phyloP scores from a whole-genome alignment of 2,113 vertebrate genomes.

The Ornithorhynchus anatinus region DNA sequence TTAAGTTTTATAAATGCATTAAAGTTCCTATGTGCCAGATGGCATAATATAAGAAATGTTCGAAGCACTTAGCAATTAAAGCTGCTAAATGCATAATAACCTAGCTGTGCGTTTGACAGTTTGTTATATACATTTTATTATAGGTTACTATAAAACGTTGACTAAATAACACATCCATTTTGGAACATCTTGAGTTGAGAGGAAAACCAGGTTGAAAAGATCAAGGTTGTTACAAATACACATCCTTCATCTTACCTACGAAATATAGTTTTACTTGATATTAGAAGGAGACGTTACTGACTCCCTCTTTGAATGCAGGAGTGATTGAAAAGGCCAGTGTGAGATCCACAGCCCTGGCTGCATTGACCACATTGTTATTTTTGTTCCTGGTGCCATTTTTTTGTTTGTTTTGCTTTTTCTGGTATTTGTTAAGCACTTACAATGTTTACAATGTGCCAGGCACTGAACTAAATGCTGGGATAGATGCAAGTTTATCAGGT shows the following conservation, averaged over 20 bases:
- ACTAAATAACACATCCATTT: conserved; percentile 36
- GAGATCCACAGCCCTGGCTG: too few species aligned
- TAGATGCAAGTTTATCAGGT: too few species aligned
- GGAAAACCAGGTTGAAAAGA: conserved; percentile 32
- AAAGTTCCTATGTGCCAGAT: conserved; percentile 48
- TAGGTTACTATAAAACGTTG: conserved; percentile 36
- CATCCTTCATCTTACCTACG: conserved; percentile 27
- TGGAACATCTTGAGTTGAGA: conserved; percentile 26
- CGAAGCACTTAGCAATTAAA: conserved; percentile 63
- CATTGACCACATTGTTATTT: too few species aligned
- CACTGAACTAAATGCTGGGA: too few species aligned
- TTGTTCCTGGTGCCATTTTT: too few species aligned
- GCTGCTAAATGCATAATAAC: conserved; percentile 51
- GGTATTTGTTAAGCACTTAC: too few species aligned
- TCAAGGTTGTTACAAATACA: conserved; percentile 30
- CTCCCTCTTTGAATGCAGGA: too few species aligned
- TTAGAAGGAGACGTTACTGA: too few species aligned
- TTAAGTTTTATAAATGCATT: conserved; percentile 66
- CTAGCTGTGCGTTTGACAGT: conserved; percentile 41
- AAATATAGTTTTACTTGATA: background rate
- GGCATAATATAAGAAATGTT: conserved; percentile 54
- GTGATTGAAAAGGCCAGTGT: too few species aligned
- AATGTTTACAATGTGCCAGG: too few species aligned
- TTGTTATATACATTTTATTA: conserved; percentile 39
- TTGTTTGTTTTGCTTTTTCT: too few species aligned